A percentile compares a stretch with the other conserved stretches of the same genome.
phyloP scores from a whole-genome alignment of 2,113 vertebrate species.

The Lontra canadensis region DNA sequence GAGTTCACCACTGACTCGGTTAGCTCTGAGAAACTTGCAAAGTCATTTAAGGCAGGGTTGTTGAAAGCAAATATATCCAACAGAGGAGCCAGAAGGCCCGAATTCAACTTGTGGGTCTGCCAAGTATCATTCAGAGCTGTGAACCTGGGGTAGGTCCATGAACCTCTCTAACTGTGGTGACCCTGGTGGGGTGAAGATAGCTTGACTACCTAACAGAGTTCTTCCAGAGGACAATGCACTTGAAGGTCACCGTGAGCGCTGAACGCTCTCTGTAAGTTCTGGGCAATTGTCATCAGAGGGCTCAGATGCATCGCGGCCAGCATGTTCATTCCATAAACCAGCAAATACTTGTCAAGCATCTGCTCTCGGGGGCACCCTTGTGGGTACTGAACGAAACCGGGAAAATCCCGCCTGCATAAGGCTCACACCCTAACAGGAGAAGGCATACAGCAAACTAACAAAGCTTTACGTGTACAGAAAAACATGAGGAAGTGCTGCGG shows the following conservation, averaged over 20 bases:
- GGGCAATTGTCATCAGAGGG: too few species aligned
- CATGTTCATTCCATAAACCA: accelerated
- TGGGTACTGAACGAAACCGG: neutral
- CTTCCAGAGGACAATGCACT: neutral
- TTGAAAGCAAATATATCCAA: neutral
- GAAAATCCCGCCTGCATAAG: neutral
- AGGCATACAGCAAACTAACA: accelerated
- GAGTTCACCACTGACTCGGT: accelerated
- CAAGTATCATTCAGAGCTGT: neutral
- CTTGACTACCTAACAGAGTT: accelerated
- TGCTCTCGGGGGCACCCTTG: accelerated
- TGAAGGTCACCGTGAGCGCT: accelerated
- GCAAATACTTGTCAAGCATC: accelerated
- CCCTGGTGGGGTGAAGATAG: neutral
- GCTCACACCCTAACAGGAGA: neutral
- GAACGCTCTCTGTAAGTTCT: accelerated
- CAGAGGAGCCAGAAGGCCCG: neutral
- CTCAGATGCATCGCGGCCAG: neutral
- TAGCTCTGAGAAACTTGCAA: accelerated
- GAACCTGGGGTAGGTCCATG: neutral
- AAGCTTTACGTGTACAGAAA: neutral
- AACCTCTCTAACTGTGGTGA: neutral
- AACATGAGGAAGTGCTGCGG: accelerated
- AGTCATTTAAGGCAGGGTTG: neutral
- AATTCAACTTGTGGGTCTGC: neutral